Conservation (phyloP, 2,113 vertebrate species). For the Phaetusa simplex region DNA sequence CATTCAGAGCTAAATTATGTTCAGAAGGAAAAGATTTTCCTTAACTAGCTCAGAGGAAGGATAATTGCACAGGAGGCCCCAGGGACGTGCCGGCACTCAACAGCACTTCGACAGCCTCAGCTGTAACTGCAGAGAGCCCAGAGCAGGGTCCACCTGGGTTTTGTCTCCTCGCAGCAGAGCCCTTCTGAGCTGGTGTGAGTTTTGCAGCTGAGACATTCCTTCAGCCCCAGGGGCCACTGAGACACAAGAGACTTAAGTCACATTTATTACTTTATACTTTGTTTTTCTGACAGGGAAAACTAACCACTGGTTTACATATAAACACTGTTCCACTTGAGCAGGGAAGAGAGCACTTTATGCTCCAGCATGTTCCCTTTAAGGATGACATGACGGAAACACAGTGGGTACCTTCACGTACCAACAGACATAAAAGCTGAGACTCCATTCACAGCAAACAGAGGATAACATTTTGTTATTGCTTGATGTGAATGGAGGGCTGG, state of each 20-base stretch:
- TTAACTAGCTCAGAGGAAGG: not conserved
- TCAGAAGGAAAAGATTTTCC: not conserved
- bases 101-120: not conserved
- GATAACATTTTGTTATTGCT: not conserved
- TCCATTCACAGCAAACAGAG: fast-evolving
- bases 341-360: not conserved
- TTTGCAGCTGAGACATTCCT: not conserved
- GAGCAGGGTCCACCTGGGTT: fast-evolving
- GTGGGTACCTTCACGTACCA: not conserved
- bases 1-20: not conserved
- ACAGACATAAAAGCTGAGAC: not conserved
- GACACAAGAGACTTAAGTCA: not conserved
- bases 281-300: not conserved
- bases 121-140: not conserved
- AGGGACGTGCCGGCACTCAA: not conserved
- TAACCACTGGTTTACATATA: not conserved
- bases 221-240: not conserved
- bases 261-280: not conserved
- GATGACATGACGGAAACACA: not conserved
- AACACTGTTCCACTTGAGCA: not conserved
- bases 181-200: not conserved
- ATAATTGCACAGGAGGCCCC: not conserved
- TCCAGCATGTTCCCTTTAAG: not conserved
- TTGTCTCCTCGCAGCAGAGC: not conserved
- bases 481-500: not conserved